Conservation (phyloP, 2,888 invertebrate genomes). For the Drosophila pseudotakahashii region DNA sequence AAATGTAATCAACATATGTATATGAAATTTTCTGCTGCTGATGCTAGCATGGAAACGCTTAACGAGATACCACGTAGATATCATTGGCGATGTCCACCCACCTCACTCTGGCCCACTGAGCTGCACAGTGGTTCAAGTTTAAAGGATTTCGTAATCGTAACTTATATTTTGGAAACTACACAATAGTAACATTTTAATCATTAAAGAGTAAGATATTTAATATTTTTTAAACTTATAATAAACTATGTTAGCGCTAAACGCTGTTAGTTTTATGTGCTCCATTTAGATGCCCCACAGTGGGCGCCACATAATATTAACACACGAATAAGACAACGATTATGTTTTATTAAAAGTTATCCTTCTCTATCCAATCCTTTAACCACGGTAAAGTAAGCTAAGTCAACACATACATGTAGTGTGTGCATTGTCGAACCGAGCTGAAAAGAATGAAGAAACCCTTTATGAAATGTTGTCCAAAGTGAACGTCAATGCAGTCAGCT, state of each 20-base stretch:
- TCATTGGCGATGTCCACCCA: constrained; percentile 68
- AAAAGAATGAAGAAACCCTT: constrained; percentile 55
- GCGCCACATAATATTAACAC: no score
- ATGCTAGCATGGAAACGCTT: constrained; percentile 66
- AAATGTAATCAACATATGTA: constrained; percentile 83
- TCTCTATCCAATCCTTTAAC: background rate
- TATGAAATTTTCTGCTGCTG: constrained; percentile 65
- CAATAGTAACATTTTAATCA: no score
- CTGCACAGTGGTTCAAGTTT: constrained; percentile 28
- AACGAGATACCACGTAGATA: constrained; percentile 80
- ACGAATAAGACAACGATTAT: no score
- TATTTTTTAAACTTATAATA: no score
- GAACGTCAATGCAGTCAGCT: constrained; percentile 64
- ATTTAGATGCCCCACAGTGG: constrained; percentile 35
- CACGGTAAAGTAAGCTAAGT: constrained; percentile 10
- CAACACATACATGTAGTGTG: background rate
- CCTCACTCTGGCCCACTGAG: background rate
- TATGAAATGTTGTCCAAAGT: constrained; percentile 70
- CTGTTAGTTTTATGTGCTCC: constrained; percentile 72
- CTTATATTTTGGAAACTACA: no score
- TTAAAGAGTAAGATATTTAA: no score
- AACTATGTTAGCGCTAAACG: constrained; percentile 67
- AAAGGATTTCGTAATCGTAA: no score
- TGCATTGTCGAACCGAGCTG: background rate
- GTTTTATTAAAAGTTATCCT: no score